Percentiles rank a stretch among this genome's conserved stretches.
phyloP scores from a whole-genome alignment of 2,113 vertebrate genomes.

The Podiceps cristatus region DNA sequence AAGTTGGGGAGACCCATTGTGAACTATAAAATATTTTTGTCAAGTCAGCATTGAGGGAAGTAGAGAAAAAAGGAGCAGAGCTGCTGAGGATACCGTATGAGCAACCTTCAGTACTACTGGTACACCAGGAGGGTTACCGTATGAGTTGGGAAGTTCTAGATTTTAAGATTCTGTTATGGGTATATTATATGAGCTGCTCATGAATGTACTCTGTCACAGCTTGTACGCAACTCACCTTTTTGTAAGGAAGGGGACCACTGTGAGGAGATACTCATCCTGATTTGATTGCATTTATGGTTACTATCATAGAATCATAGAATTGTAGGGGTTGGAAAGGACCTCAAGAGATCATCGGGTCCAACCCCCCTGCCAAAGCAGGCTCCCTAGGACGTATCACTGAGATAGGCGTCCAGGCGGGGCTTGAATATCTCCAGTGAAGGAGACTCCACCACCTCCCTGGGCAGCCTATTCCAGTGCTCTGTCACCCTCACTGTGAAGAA shows the following conservation, averaged over 20 bases:
- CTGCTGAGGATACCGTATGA: neutral
- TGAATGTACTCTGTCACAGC: neutral
- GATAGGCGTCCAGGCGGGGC: too few species aligned
- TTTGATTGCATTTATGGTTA: neutral
- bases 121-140: neutral
- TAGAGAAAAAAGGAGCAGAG: neutral
- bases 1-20: neutral
- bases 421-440: too few species aligned
- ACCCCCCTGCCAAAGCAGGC: too few species aligned
- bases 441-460: too few species aligned
- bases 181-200: neutral
- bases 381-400: too few species aligned
- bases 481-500: too few species aligned
- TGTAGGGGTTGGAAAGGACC: too few species aligned
- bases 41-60: neutral
- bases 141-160: neutral
- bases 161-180: neutral
- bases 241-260: neutral
- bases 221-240: neutral
- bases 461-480: too few species aligned
- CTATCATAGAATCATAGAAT: too few species aligned
- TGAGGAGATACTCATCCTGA: neutral
- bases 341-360: too few species aligned
- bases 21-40: neutral
- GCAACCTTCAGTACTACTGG: neutral